Evolutionary conservation across 2,888 invertebrate species (phyloP).

Genomic region (Eristalis pertinax): DNA sequence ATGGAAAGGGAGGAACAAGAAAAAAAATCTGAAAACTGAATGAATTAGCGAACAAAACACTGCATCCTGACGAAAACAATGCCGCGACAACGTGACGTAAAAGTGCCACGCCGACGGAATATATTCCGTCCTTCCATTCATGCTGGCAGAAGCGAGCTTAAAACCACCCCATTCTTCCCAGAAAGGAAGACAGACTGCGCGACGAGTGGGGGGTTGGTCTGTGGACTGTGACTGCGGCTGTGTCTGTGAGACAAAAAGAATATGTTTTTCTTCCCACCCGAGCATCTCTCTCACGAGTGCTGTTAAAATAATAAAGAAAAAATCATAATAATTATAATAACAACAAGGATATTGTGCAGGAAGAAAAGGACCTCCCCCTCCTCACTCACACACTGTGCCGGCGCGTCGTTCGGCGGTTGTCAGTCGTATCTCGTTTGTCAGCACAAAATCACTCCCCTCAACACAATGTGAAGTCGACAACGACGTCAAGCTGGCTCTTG

Average conservation of each 20-base stretch:
- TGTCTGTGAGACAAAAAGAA: conserved; percentile 49
- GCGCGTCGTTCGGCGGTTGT: conserved; percentile 56
- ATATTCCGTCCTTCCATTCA: conserved; percentile 58
- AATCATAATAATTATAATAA: conserved; percentile 69
- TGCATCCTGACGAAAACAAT: conserved; percentile 54
- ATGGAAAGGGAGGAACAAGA: background rate
- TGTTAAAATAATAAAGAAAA: conserved; percentile 72
- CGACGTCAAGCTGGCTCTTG: conserved; percentile 69
- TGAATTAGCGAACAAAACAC: conserved; percentile 66
- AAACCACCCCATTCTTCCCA: conserved; percentile 28
- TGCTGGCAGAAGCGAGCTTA: background rate
- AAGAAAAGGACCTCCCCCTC: conserved; percentile 50
- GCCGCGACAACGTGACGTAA: conserved; percentile 45
- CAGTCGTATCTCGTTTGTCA: conserved; percentile 72
- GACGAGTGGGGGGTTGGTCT: background rate
- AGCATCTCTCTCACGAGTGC: conserved; percentile 44
- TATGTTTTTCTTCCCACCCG: conserved; percentile 64
- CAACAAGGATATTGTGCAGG: conserved; percentile 59
- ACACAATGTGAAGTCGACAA: conserved; percentile 39
- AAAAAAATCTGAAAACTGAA: conserved; percentile 34
- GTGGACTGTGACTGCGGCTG: background rate
- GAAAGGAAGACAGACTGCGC: conserved; percentile 29
- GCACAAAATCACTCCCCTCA: conserved; percentile 70
- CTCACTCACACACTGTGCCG: conserved; percentile 27
- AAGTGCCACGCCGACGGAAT: conserved; percentile 61